phyloP scores from a whole-genome alignment of 2,113 vertebrate species.

The Vulpes vulpes region DNA sequence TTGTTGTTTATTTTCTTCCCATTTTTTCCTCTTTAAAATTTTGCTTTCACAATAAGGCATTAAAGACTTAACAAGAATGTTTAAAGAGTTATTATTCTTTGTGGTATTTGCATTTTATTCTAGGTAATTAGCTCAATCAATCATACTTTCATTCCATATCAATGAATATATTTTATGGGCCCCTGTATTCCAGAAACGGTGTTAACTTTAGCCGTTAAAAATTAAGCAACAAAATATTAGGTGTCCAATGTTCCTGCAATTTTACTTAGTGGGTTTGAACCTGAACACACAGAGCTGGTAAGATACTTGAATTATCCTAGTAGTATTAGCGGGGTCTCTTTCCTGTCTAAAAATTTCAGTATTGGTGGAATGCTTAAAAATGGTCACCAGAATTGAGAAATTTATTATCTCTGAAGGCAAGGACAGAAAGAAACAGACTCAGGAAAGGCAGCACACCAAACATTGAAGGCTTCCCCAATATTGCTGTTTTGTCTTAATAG shows the following conservation, averaged over 20 bases:
- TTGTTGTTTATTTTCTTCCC: conserved; percentile 19
- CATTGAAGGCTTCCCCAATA: not conserved
- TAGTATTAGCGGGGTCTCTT: not conserved
- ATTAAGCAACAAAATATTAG: not conserved
- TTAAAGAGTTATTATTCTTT: conserved; percentile 45
- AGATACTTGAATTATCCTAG: not conserved
- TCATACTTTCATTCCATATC: conserved; percentile 12
- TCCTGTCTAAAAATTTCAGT: conserved; percentile 12
- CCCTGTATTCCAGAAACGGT: not conserved
- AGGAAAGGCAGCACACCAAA: not conserved
- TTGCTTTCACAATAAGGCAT: conserved; percentile 9
- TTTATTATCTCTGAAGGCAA: not conserved
- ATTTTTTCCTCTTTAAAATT: not conserved
- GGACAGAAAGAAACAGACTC: not conserved
- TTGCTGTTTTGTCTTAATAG: conserved; percentile 53
- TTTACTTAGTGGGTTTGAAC: conserved; percentile 21
- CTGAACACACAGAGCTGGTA: not conserved
- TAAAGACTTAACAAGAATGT: conserved; percentile 14
- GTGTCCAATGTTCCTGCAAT: not conserved
- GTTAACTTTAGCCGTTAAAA: conserved; percentile 13
- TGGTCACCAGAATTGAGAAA: not conserved
- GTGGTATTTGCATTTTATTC: conserved; percentile 11
- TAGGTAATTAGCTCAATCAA: not conserved
- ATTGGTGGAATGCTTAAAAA: not conserved
- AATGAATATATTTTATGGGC: not conserved